Evolutionary conservation across 1,140 invertebrate genomes (phyloP), one percentile per base, ranked within the genome.

Genomic region (Polypedilum vanderplanki): DNA sequence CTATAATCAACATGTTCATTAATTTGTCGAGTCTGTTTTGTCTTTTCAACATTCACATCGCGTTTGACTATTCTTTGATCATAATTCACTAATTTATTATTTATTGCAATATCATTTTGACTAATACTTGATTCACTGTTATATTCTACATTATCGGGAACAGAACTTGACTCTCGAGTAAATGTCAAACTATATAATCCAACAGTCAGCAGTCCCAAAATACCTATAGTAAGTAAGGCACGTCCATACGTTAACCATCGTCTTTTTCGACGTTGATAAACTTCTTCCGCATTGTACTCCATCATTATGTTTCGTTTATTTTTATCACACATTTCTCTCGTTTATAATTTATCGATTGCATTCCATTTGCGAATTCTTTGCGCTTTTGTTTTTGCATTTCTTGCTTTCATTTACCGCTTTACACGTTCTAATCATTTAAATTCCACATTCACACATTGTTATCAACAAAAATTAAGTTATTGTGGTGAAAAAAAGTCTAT

Each of bases 271-370:
- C 65, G 65, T 70, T 22, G 65, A 70, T 20, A 70, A 10, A 70
- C 65, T 70, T 70, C 65, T 70, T 70, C 65, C 65, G 65, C 17
- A 18, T 70, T 70, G 20, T 22, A 10, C 17, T 70, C 65, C 65
- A 70, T 70, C 7, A 70, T 70, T 22, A 70, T 8, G 9, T 70
- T 70, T 70, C 65, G 65, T 70, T 70, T 22, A 20, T 70, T 70
- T 22, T 70, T 22, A 20, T 70, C 65, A 22, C 65, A 70, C 65
- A 70, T 57, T 57, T 57, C n/a, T 70, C 65, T 18, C 17, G 5
- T 10, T 22, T 20, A 70, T 22, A 5, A 70, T 22, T 57, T 57
- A 15, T 57, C 46, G 65, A 22, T 70, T 22, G 18, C 20, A 70
- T 20, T 22, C 17, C 5, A 18, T 20, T n/a, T 70, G 20, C 65